A percentile compares a stretch with the other conserved stretches of the same genome.
These are phyloP conservation scores for Candidula unifasciata DNA, from an alignment of 2,888 invertebrate species.

Conservation along the genomic window DNA sequence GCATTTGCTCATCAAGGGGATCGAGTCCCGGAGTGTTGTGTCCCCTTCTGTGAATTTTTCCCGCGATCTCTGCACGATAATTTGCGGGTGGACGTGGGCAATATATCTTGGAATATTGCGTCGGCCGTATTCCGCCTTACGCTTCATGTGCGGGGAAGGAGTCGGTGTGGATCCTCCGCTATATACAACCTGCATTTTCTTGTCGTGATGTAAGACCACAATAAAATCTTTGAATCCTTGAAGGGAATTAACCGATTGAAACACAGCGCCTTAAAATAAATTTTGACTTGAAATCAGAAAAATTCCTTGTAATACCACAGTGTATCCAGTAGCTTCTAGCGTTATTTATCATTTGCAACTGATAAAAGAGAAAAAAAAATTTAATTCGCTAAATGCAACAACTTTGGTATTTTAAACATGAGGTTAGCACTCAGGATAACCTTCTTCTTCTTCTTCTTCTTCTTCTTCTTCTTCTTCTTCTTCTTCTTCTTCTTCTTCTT, in stretches of 20 bases:
- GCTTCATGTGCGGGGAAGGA: slow-evolving; percentile 67
- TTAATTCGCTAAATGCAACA: no score
- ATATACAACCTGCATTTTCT: slow-evolving; percentile 68
- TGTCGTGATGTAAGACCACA: background rate
- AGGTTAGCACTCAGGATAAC: no score
- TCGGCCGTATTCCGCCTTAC: slow-evolving; percentile 67
- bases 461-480: slow-evolving; percentile 1
- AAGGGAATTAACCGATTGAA: background rate
- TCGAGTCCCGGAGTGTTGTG: slow-evolving; percentile 67
- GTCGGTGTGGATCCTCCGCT: slow-evolving; percentile 70
- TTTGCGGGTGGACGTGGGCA: slow-evolving; percentile 52
- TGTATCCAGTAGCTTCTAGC: no score
- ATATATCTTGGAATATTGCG: slow-evolving; percentile 68
- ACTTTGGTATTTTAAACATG: no score
- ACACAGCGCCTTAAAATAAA: background rate
- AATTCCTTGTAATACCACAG: no score
- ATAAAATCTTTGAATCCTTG: background rate
- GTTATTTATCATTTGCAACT: no score
- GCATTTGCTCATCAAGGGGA: slow-evolving; percentile 72
- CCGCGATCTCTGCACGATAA: slow-evolving; percentile 50
- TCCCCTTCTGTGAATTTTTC: slow-evolving; percentile 60
- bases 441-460: slow-evolving; percentile 6
- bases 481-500: slow-evolving; percentile 8
- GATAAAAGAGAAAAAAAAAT: no score
- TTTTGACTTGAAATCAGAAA: no score